Evolutionary conservation across 2,888 invertebrate species (phyloP).

Genomic region (Philonicus albiceps): DNA sequence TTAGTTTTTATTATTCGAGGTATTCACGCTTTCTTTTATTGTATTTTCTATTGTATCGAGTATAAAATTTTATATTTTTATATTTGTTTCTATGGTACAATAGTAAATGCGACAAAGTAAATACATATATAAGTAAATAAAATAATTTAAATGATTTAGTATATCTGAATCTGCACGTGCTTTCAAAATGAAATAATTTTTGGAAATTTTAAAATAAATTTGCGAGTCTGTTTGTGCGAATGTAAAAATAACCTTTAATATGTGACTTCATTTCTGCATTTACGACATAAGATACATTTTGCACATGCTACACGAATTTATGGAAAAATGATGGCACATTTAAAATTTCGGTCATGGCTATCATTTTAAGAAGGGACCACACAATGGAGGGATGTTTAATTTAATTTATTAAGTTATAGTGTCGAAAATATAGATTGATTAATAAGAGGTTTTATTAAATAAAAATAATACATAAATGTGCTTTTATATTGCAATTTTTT

Average conservation of each 20-base stretch:
- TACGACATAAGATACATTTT: background rate
- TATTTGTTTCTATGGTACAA: no score
- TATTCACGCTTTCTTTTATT: no score
- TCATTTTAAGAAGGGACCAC: background rate
- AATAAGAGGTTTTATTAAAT: no score
- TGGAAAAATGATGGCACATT: background rate
- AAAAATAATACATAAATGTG: background rate
- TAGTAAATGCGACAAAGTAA: no score
- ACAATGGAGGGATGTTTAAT: background rate
- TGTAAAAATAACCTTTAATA: background rate
- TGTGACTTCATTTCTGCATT: background rate
- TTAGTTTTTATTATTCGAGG: background rate
- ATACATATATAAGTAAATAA: background rate
- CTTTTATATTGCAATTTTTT: background rate
- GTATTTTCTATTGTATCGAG: no score
- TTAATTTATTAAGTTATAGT: background rate
- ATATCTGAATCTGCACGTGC: background rate
- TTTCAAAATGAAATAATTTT: background rate
- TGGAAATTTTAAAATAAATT: background rate
- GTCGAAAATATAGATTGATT: no score
- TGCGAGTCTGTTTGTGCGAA: background rate
- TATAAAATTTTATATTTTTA: no score
- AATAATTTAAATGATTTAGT: background rate
- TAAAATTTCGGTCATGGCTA: background rate
- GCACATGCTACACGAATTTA: background rate